These are phyloP conservation scores for Nebria salina DNA, from an alignment of 2,888 invertebrate genomes.

Conservation along the genomic window DNA sequence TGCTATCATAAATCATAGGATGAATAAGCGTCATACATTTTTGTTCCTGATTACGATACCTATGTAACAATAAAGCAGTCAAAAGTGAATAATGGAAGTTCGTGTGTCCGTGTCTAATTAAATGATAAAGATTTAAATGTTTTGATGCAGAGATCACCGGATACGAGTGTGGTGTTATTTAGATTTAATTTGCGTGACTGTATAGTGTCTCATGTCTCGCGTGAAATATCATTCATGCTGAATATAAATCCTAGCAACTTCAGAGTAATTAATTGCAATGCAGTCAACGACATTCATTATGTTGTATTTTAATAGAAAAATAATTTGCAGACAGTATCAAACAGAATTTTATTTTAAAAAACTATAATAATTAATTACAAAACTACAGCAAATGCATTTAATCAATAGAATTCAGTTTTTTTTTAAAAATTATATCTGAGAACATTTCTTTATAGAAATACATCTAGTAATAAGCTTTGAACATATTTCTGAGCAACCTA, in stretches of 20 bases:
- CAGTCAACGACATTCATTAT: slow-evolving; percentile 8
- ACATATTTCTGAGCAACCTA: no score
- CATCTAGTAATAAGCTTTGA: no score
- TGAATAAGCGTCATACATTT: no score
- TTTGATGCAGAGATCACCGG: not conserved
- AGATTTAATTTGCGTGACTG: slow-evolving; percentile 3
- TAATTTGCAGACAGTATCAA: not conserved
- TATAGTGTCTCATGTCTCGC: not conserved
- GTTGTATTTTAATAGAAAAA: not conserved
- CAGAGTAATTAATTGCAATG: slow-evolving; percentile 18
- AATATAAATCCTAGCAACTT: slow-evolving; percentile 3
- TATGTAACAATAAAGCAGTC: not conserved
- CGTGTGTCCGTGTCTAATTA: slow-evolving; percentile 13
- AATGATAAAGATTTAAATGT: slow-evolving; percentile 18
- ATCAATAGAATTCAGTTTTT: no score
- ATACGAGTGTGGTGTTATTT: slow-evolving; percentile 15
- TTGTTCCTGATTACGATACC: not conserved
- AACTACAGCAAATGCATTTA: no score
- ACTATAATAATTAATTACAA: no score
- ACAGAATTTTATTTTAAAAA: not conserved
- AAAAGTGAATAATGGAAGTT: not conserved
- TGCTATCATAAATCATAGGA: no score
- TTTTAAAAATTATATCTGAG: no score
- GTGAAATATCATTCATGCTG: not conserved
- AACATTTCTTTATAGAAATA: no score